phyloP scores from a whole-genome alignment of 2,113 vertebrate genomes.

The Alectura lathami region DNA sequence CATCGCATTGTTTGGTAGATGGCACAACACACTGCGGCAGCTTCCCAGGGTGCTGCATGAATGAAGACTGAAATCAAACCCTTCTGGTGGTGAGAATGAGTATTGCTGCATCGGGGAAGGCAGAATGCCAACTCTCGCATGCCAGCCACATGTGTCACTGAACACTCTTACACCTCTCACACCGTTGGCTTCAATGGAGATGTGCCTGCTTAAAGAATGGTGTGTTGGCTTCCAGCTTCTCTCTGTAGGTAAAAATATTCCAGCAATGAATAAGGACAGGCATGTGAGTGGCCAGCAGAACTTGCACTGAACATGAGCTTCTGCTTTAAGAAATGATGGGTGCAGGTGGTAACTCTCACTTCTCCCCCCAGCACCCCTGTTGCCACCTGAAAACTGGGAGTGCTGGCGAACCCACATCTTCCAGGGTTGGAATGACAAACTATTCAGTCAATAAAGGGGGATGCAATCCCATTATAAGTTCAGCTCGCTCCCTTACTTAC shows the following conservation, averaged over 20 bases:
- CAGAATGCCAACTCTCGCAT: not conserved
- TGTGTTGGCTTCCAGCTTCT: not conserved
- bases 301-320: not conserved
- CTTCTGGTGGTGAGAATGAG: not conserved
- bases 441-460: accelerated
- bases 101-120: not conserved
- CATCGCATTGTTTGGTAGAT: not conserved
- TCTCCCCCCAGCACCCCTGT: accelerated
- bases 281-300: not conserved
- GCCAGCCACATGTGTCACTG: not conserved
- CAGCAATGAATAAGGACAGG: not conserved
- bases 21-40: not conserved
- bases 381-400: not conserved
- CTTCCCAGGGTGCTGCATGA: not conserved
- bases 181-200: not conserved
- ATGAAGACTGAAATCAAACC: not conserved
- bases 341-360: not conserved
- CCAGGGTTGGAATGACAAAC: not conserved
- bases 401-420: not conserved
- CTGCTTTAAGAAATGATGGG: not conserved
- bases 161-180: not conserved
- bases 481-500: not conserved
- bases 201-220: not conserved
- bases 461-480: not conserved
- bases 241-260: not conserved